These are phyloP conservation scores for Macheiramphus alcinus DNA, from an alignment of 2,113 vertebrate species.

Conservation along the genomic window DNA sequence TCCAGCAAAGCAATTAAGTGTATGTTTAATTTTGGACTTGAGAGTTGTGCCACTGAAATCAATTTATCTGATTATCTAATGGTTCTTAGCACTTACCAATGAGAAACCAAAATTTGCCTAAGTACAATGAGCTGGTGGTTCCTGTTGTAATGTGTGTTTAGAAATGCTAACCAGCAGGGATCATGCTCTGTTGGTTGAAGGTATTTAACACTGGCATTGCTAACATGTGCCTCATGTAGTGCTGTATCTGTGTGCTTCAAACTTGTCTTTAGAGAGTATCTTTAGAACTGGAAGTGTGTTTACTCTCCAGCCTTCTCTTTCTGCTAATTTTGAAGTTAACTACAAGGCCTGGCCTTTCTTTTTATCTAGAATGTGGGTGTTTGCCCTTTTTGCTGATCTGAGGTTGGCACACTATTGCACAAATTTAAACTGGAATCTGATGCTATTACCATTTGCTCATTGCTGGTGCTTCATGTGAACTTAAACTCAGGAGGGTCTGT, in stretches of 20 bases:
- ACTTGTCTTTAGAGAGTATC: background rate
- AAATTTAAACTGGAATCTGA: background rate
- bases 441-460: background rate
- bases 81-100: background rate
- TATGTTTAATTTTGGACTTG: background rate
- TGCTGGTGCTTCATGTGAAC: background rate
- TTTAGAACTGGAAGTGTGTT: background rate
- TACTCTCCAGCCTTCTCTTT: background rate
- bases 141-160: background rate
- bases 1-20: background rate
- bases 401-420: background rate
- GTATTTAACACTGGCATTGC: background rate
- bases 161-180: background rate
- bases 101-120: background rate
- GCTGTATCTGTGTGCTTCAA: background rate
- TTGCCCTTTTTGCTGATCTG: background rate
- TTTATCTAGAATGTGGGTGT: background rate
- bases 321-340: background rate
- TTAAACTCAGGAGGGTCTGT: background rate
- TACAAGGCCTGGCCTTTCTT: background rate
- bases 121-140: background rate
- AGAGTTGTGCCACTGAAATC: background rate
- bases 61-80: background rate
- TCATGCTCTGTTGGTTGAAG: background rate
- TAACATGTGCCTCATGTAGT: rapidly evolving